Conservation (phyloP, 2,797 vertebrate genomes). For the Acanthiza pusilla region DNA sequence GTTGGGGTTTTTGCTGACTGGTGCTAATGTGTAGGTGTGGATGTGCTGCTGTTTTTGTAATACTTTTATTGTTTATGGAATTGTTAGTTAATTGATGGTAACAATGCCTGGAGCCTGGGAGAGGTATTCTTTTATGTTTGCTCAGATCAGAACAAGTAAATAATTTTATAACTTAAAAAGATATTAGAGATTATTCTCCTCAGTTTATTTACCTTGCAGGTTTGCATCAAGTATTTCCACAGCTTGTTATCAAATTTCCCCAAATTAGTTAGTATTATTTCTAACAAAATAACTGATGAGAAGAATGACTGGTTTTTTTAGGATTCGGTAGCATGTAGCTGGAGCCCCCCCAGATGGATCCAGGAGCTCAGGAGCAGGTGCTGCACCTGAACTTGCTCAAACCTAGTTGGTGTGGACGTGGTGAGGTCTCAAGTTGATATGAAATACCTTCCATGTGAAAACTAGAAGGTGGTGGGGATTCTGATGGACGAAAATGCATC, state of each 20-base stretch:
- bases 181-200: background rate
- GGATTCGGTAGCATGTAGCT: background rate
- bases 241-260: background rate
- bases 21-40: slow-evolving; percentile 63
- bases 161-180: slow-evolving; percentile 32
- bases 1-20: slow-evolving; percentile 54
- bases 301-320: background rate
- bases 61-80: slow-evolving; percentile 67
- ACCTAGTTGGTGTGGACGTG: background rate
- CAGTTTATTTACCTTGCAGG: slow-evolving; percentile 22
- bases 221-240: background rate
- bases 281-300: background rate
- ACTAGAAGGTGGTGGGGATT: slow-evolving; percentile 1
- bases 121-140: slow-evolving; percentile 62
- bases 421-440: background rate
- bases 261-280: background rate
- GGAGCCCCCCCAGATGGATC: background rate
- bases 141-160: slow-evolving; percentile 52
- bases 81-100: slow-evolving; percentile 61
- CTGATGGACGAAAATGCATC: background rate
- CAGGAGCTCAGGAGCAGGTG: background rate
- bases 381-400: background rate
- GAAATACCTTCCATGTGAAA: background rate
- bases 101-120: slow-evolving; percentile 57
- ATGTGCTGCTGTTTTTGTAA: slow-evolving; percentile 64